These are phyloP conservation scores for Sphaerophoria taeniata DNA, from an alignment of 2,888 invertebrate species.

Conservation along the genomic window DNA sequence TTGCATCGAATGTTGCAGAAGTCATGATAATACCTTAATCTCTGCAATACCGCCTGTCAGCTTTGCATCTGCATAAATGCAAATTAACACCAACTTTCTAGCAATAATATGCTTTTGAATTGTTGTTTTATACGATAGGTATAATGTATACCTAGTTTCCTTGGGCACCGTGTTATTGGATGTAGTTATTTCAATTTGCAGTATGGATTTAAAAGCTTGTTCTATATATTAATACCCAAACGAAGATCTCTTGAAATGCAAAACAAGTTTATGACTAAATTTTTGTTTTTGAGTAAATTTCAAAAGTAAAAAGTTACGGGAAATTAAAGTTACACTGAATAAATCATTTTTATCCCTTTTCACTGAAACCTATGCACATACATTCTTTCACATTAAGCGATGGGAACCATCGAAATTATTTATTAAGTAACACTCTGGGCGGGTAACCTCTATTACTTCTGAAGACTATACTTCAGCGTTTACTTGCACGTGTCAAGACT, in stretches of 20 bases:
- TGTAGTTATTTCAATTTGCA: background rate
- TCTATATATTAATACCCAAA: conserved; percentile 14
- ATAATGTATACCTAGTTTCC: conserved; percentile 16
- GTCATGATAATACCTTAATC: conserved; percentile 49
- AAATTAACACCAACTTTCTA: conserved; percentile 31
- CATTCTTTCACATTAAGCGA: conserved; percentile 4
- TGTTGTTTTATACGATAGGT: background rate
- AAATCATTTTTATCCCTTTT: too few species aligned
- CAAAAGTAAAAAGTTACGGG: background rate
- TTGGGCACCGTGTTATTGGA: background rate
- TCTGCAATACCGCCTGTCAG: conserved; percentile 38
- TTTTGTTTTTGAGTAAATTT: background rate
- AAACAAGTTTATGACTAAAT: too few species aligned
- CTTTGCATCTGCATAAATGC: conserved; percentile 16
- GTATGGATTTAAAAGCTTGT: conserved; percentile 18
- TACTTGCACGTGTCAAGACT: conserved; percentile 54
- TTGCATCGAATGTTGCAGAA: conserved; percentile 51
- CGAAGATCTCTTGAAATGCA: background rate
- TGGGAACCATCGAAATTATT: conserved; percentile 37
- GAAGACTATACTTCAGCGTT: conserved; percentile 33
- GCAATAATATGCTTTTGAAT: conserved; percentile 38
- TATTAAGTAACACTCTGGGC: conserved; percentile 5
- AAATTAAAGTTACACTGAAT: background rate
- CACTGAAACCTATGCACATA: conserved; percentile 8
- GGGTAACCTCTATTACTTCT: background rate